Percentiles rank a stretch among this genome's conserved stretches.
Conservation (phyloP, 2,888 invertebrate genomes). For the Psylliodes chrysocephalus region DNA sequence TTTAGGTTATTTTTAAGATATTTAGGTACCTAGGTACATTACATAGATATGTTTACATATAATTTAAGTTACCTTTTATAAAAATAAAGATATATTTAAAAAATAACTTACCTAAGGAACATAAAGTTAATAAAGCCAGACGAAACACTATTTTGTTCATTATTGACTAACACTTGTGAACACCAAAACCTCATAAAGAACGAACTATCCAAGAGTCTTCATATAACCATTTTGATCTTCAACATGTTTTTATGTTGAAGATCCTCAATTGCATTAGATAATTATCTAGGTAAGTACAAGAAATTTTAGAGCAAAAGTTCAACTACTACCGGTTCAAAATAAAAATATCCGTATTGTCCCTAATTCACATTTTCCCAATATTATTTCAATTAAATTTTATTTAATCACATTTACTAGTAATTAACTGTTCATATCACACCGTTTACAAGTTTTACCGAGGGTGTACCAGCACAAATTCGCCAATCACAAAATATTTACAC, state of each 20-base stretch:
- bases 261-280: slow-evolving; percentile 6
- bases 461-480: not conserved
- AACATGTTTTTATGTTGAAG: slow-evolving; percentile 1
- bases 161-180: slow-evolving; percentile 19
- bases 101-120: slow-evolving; percentile 18
- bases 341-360: slow-evolving; percentile 23
- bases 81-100: not conserved
- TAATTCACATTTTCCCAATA: slow-evolving; percentile 29
- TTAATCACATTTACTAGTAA: not conserved
- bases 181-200: slow-evolving; percentile 14
- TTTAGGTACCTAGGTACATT: too few species aligned
- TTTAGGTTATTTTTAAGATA: too few species aligned
- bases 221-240: slow-evolving; percentile 4
- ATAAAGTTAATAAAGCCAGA: not conserved
- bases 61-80: too few species aligned
- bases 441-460: not conserved
- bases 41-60: too few species aligned
- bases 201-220: not conserved
- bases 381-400: not conserved
- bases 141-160: slow-evolving; percentile 23
- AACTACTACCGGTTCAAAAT: slow-evolving; percentile 40
- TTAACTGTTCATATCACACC: not conserved
- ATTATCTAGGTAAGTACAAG: slow-evolving; percentile 18
- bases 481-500: slow-evolving; percentile 24
- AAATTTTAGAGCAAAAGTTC: slow-evolving; percentile 45